phyloP scores from a whole-genome alignment of 2,797 vertebrate species.

The Avahi laniger region DNA sequence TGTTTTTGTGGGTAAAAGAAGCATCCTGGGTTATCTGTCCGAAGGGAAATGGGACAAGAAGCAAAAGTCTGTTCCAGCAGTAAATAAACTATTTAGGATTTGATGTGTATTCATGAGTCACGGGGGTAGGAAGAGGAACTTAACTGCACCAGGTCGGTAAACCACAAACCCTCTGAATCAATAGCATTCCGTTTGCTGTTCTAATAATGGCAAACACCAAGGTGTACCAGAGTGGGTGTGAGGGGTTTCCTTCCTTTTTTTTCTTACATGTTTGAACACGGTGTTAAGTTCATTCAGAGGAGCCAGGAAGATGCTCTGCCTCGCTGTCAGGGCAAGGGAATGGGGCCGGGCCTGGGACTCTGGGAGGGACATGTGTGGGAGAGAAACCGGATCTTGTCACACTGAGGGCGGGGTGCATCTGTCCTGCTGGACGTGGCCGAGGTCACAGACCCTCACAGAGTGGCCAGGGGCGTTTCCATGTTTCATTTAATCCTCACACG shows the following conservation, averaged over 20 bases:
- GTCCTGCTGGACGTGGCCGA: background rate
- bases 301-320: background rate
- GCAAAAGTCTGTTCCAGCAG: slow-evolving; percentile 48
- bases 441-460: background rate
- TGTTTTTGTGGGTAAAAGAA: slow-evolving; percentile 50
- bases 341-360: background rate
- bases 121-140: slow-evolving; percentile 44
- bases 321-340: background rate
- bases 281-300: slow-evolving; percentile 2
- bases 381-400: background rate
- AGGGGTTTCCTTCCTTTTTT: slow-evolving; percentile 33
- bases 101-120: slow-evolving; percentile 64
- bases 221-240: slow-evolving; percentile 41
- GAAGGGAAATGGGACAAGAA: slow-evolving; percentile 50
- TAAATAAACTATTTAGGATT: slow-evolving; percentile 58
- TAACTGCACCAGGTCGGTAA: slow-evolving; percentile 46
- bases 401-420: rapidly evolving
- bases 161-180: slow-evolving; percentile 74
- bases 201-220: slow-evolving; percentile 67
- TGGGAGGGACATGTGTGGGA: background rate
- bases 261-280: background rate
- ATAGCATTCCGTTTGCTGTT: slow-evolving; percentile 58
- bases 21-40: background rate
- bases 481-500: background rate
- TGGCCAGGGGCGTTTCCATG: background rate